phyloP scores from a whole-genome alignment of 2,888 invertebrate species.

The Synergus laeviventris region DNA sequence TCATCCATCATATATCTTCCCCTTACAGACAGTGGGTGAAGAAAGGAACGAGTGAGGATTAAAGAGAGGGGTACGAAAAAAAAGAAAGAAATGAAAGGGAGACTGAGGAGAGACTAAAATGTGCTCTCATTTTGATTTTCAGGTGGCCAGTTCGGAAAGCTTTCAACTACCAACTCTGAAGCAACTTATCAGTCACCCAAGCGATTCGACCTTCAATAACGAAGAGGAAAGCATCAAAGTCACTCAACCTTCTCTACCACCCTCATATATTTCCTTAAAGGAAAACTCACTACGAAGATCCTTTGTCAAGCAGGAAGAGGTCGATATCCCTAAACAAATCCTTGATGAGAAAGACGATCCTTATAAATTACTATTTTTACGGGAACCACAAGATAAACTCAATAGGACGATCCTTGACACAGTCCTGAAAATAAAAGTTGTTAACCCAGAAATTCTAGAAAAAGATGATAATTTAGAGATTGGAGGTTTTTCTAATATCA shows the following conservation, averaged over 20 bases:
- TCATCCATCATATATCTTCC: conserved; percentile 53
- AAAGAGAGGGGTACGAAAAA: conserved; percentile 48
- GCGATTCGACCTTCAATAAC: background rate
- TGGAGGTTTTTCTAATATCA: background rate
- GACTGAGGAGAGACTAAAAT: conserved; percentile 47
- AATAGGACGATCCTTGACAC: conserved; percentile 9
- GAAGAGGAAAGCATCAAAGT: background rate
- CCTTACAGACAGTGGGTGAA: conserved; percentile 46
- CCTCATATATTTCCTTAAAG: background rate
- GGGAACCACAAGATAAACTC: background rate
- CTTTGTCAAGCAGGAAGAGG: background rate
- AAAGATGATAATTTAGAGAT: background rate
- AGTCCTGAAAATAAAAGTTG: background rate
- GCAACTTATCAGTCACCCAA: conserved; percentile 62
- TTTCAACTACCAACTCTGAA: conserved; percentile 68
- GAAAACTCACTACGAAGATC: background rate
- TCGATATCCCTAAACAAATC: background rate
- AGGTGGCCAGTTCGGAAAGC: conserved; percentile 66
- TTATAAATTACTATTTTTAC: background rate
- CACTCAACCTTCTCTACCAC: background rate
- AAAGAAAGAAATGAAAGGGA: conserved; percentile 45
- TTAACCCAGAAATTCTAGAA: background rate
- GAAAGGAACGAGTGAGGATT: conserved; percentile 36
- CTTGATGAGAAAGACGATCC: background rate
- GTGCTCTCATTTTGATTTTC: conserved; percentile 70